Percentiles rank a stretch among this genome's conserved stretches.
These are phyloP conservation scores for Diprion similis DNA, from an alignment of 1,140 invertebrate species.

Conservation along the genomic window DNA sequence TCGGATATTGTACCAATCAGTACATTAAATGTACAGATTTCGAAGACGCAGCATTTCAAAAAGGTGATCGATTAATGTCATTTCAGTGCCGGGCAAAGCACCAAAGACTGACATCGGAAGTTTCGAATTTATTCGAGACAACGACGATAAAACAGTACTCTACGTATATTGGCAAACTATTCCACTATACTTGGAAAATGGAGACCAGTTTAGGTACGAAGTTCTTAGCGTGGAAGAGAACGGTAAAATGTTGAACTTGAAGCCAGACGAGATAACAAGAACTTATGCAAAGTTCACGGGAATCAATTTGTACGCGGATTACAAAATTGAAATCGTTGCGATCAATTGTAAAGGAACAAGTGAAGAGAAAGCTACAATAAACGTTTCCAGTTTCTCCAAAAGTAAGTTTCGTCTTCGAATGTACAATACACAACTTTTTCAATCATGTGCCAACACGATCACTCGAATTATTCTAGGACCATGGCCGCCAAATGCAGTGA, in stretches of 20 bases:
- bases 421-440: slow-evolving; percentile 13
- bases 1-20: too few relatives aligned
- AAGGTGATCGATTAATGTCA: too few relatives aligned
- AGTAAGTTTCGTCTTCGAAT: slow-evolving; percentile 55
- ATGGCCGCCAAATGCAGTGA: slow-evolving; percentile 60
- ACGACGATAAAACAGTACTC: too few relatives aligned
- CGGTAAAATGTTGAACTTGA: background rate
- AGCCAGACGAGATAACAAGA: slow-evolving; percentile 41
- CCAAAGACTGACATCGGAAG: slow-evolving; percentile 65
- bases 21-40: too few relatives aligned
- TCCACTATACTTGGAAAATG: slow-evolving; percentile 62
- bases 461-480: slow-evolving; percentile 40
- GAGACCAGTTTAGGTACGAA: slow-evolving; percentile 50
- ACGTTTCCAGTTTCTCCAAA: slow-evolving; percentile 61
- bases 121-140: slow-evolving; percentile 63
- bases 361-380: slow-evolving; percentile 57
- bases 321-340: slow-evolving; percentile 28
- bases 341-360: slow-evolving; percentile 64
- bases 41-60: too few relatives aligned
- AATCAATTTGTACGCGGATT: slow-evolving; percentile 28
- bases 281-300: slow-evolving; percentile 55
- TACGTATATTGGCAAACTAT: slow-evolving; percentile 70
- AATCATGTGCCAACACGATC: too few relatives aligned
- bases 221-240: slow-evolving; percentile 39
- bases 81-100: slow-evolving; percentile 60